Conservation (phyloP, 2,797 vertebrate genomes). For the Euphonia xanthogaster region DNA sequence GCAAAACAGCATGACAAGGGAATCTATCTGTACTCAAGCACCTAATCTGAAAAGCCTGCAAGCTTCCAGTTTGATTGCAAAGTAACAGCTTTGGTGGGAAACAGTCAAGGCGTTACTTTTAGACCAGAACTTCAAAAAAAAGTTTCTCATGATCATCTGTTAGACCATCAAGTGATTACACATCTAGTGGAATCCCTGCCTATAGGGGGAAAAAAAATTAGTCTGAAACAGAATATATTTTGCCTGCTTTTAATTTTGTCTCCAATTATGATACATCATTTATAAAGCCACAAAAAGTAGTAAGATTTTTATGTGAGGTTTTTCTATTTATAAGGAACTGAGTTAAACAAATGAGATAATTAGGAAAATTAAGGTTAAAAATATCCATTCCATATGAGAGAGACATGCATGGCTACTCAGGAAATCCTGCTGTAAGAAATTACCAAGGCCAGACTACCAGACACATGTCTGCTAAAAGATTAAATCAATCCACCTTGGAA, state of each 20-base stretch:
- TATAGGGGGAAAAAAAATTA: neutral
- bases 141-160: neutral
- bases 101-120: neutral
- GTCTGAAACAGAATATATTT: neutral
- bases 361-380: constrained; percentile 23
- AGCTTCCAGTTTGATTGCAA: neutral
- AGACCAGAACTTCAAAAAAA: neutral
- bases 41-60: neutral
- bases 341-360: constrained; percentile 12
- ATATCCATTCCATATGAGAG: neutral
- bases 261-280: neutral
- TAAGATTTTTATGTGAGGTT: neutral
- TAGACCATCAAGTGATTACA: neutral
- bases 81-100: neutral
- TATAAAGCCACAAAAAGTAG: neutral
- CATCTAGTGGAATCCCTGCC: neutral
- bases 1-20: neutral
- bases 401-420: neutral
- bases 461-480: neutral
- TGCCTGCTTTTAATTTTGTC: constrained; percentile 23
- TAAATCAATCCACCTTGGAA: neutral
- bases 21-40: neutral
- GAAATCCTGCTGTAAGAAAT: constrained; percentile 16
- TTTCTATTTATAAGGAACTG: constrained; percentile 8
- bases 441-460: neutral